Base-by-base conservation (phyloP, 2,797 vertebrate genomes). In the Galaxias olidus region DNA sequence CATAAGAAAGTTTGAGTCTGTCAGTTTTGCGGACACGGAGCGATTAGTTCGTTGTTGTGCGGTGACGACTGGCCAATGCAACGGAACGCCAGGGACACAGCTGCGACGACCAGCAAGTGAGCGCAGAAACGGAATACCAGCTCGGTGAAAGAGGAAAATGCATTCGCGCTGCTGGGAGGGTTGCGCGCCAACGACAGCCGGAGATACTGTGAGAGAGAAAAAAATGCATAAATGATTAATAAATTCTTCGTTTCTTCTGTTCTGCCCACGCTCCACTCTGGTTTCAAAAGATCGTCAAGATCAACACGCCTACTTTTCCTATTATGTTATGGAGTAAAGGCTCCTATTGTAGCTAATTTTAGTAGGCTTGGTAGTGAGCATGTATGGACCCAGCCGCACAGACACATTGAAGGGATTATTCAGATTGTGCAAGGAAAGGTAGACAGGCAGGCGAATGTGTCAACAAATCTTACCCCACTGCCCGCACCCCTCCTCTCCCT, bases 101-200 rank as follows among this genome's bases (percentile, higher is more conserved):
- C 88, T 88, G 88, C 88, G 83, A 81, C 74, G 79, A 83, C 83
- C 86, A 80, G 87, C 87, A 81, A 8, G 77, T 71, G 47, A 77
- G 73, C 78, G 70, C 71, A 69, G 73, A 80, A 79, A 76, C 83
- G 56, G 66, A 68, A 60, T 74, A 68, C 68, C 69, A 79, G 44
- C 66, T 83, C 71, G 42, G 41, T 47, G 10, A 8, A 20, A 20
- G 72, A 74, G 11, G 15, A 44, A 57, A 51, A 15, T 30, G 66
- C 63, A 72, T 63, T 63, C 48, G 72, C 63, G 62, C 61, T 20
- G 0, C 15, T 47, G 78, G 77, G 75, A 79, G 83, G 79, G 83
- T 83, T 52, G 82, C 82, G 83, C 44, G 30, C 46, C 46, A 56
- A 76, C 9, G 52, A 7, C 53, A 68, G 43, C 58, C 65, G 62